A percentile compares a stretch with the other conserved stretches of the same genome.
Evolutionary conservation across 2,888 invertebrate genomes (phyloP).

Genomic region (Nysson spinosus): DNA sequence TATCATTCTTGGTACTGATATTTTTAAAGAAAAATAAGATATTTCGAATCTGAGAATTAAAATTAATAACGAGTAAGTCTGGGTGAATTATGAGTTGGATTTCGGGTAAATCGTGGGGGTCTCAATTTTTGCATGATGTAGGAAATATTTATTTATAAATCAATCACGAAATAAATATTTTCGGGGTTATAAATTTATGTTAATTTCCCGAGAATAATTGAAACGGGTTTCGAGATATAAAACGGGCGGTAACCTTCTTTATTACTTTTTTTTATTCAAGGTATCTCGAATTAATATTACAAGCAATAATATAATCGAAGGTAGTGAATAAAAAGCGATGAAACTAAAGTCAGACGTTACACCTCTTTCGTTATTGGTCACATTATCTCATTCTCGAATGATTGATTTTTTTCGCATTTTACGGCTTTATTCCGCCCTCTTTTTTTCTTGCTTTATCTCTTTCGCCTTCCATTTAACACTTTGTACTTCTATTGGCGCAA

Average conservation of each 20-base stretch:
- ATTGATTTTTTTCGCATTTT: constrained; percentile 65
- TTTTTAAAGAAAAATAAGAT: no score
- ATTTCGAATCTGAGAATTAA: no score
- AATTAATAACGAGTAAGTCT: no score
- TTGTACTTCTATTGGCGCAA: constrained; percentile 72
- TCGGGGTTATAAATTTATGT: no score
- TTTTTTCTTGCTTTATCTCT: constrained; percentile 16
- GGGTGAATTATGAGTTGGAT: no score
- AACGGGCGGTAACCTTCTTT: constrained; percentile 64
- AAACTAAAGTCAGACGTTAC: constrained; percentile 67
- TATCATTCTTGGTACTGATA: no score
- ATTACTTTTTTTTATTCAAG: constrained; percentile 70
- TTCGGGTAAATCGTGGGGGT: no score
- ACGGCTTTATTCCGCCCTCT: constrained; percentile 25
- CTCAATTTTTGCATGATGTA: no score
- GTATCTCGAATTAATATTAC: constrained; percentile 69
- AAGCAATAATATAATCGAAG: constrained; percentile 70
- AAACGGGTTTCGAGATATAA: constrained; percentile 27
- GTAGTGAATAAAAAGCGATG: constrained; percentile 70
- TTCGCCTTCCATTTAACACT: constrained; percentile 59
- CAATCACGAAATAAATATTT: no score
- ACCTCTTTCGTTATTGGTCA: constrained; percentile 65
- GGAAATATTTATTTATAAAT: no score
- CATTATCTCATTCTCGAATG: constrained; percentile 64
- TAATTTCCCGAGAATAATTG: no score